Percentiles rank a stretch among this genome's conserved stretches.
Conservation (phyloP, 2,888 invertebrate species). For the Tenthredo mesomela region DNA sequence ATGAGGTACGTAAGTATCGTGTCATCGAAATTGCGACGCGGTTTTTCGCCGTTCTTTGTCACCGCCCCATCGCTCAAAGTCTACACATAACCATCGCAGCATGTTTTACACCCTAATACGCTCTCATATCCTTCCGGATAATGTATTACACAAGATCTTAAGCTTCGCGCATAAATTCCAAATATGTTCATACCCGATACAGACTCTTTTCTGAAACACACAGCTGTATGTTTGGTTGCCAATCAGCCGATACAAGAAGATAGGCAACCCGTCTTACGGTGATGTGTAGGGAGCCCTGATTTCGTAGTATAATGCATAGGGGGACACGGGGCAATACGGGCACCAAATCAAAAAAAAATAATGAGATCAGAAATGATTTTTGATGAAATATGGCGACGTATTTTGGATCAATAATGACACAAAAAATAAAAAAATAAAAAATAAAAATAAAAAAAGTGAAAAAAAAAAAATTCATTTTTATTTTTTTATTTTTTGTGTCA, state of each 20-base stretch:
- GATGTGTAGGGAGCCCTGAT: neutral
- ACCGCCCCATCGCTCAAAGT: neutral
- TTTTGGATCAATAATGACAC: no score
- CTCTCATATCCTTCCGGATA: neutral
- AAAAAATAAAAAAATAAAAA: no score
- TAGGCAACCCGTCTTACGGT: neutral
- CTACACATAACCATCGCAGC: neutral
- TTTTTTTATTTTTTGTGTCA: no score
- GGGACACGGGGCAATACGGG: no score
- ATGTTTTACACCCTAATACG: neutral
- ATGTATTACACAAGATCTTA: neutral
- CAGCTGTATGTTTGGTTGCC: neutral
- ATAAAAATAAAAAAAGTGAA: no score
- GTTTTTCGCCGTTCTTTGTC: constrained; percentile 3
- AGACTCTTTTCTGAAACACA: neutral
- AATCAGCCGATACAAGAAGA: neutral
- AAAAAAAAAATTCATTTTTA: no score
- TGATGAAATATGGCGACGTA: no score
- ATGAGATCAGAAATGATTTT: no score
- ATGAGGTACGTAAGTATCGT: neutral
- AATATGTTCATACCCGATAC: neutral
- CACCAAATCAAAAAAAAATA: no score
- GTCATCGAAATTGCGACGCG: neutral
- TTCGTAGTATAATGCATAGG: neutral
- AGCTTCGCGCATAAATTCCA: neutral